These are phyloP conservation scores for Tenrec ecaudatus DNA, from an alignment of 2,113 vertebrate species.

Conservation along the genomic window DNA sequence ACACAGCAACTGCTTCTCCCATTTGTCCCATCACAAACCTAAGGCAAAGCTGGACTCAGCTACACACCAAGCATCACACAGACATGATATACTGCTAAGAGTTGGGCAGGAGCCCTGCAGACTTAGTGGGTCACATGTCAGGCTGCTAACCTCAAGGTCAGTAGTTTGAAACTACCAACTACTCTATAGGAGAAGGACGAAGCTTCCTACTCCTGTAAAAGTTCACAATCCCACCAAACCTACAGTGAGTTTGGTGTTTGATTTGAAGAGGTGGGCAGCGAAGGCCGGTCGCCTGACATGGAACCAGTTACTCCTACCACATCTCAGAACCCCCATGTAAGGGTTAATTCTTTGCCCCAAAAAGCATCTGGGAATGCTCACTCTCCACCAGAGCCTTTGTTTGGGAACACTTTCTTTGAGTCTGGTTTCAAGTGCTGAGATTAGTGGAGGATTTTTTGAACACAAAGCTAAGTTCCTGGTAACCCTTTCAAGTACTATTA, in stretches of 20 bases:
- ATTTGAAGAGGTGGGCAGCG: background rate
- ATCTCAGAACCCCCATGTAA: background rate
- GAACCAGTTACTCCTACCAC: background rate
- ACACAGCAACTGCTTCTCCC: background rate
- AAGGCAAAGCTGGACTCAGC: background rate
- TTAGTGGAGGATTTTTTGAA: background rate
- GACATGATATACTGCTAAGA: background rate
- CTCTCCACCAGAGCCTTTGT: constrained; percentile 12
- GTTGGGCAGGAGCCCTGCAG: background rate
- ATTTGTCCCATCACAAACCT: background rate
- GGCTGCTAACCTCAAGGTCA: no score
- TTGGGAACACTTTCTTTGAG: background rate
- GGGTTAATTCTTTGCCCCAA: background rate
- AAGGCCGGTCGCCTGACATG: fast-evolving
- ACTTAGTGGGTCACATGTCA: no score
- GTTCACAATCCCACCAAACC: no score
- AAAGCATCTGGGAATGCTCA: background rate
- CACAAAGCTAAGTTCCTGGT: constrained; percentile 41
- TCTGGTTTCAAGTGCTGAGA: constrained; percentile 8
- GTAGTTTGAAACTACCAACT: no score
- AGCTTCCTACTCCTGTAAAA: no score
- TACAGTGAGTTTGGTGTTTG: no score
- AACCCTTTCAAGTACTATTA: background rate
- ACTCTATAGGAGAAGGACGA: no score
- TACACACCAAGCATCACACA: background rate